Conservation (phyloP, 92 coral and sea anemone species). For the Parazoanthus swiftii region DNA sequence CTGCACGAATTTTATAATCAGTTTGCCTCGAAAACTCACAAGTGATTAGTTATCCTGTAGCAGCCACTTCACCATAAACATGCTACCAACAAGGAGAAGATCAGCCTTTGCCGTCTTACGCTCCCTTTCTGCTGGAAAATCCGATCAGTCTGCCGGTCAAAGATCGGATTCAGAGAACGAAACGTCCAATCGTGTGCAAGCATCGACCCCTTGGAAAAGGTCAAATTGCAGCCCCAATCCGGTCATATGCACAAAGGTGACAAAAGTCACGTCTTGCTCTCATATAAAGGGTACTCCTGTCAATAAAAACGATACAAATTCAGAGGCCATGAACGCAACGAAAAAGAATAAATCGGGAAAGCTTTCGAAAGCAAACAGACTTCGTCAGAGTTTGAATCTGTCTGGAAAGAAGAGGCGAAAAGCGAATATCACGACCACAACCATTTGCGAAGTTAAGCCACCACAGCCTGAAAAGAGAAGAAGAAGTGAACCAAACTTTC, state of each 20-base stretch:
- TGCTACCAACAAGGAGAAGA: slow-evolving; percentile 29
- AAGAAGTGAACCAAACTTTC: slow-evolving; percentile 39
- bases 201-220: slow-evolving; percentile 45
- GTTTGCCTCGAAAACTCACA: background rate
- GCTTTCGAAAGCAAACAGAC: slow-evolving; percentile 71
- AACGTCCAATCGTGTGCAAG: slow-evolving; percentile 1
- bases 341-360: slow-evolving; percentile 44
- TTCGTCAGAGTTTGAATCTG: slow-evolving; percentile 76
- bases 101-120: slow-evolving; percentile 37
- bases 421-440: slow-evolving; percentile 50
- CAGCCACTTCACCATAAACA: background rate
- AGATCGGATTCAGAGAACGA: slow-evolving; percentile 32
- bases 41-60: background rate
- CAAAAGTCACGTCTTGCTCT: slow-evolving; percentile 36
- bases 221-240: slow-evolving; percentile 38
- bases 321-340: slow-evolving; percentile 36
- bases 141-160: slow-evolving; percentile 23
- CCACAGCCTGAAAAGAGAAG: slow-evolving; percentile 35
- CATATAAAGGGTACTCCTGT: slow-evolving; percentile 24
- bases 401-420: slow-evolving; percentile 72
- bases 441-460: slow-evolving; percentile 38
- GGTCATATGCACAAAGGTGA: slow-evolving; percentile 38
- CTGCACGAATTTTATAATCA: background rate
- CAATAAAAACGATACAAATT: slow-evolving; percentile 6
- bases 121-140: slow-evolving; percentile 40